These are phyloP conservation scores for Campopleginae sp. DNA, from an alignment of 2,888 invertebrate species.

Conservation along the genomic window DNA sequence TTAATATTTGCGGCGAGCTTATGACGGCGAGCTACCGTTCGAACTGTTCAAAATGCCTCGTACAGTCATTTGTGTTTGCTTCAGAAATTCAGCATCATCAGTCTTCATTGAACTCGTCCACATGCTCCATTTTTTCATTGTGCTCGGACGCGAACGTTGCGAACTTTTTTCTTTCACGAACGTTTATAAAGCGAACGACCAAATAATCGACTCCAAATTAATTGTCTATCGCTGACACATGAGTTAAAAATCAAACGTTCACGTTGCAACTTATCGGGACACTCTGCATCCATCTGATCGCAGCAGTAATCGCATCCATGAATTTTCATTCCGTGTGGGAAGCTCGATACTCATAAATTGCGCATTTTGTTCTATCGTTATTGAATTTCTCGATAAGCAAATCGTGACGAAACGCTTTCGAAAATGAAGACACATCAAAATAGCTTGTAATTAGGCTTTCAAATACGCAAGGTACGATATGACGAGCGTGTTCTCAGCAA, in stretches of 20 bases:
- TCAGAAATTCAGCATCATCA: no score
- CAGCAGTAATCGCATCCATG: not conserved
- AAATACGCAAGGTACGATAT: not conserved
- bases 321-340: not conserved
- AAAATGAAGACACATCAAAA: not conserved
- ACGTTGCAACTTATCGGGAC: not conserved
- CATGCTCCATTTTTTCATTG: not conserved
- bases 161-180: not conserved
- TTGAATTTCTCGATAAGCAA: not conserved
- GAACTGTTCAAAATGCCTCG: no score
- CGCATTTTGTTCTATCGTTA: not conserved
- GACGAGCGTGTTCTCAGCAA: not conserved
- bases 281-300: not conserved
- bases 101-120: not conserved
- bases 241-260: not conserved
- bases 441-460: not conserved
- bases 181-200: not conserved
- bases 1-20: no score
- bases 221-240: not conserved
- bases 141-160: not conserved
- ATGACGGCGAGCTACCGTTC: no score
- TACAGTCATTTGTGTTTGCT: no score
- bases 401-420: not conserved
- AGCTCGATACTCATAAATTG: not conserved
- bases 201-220: not conserved